Evolutionary conservation across 2,888 invertebrate genomes (phyloP).

Genomic region (Cecidostiba fungosa): DNA sequence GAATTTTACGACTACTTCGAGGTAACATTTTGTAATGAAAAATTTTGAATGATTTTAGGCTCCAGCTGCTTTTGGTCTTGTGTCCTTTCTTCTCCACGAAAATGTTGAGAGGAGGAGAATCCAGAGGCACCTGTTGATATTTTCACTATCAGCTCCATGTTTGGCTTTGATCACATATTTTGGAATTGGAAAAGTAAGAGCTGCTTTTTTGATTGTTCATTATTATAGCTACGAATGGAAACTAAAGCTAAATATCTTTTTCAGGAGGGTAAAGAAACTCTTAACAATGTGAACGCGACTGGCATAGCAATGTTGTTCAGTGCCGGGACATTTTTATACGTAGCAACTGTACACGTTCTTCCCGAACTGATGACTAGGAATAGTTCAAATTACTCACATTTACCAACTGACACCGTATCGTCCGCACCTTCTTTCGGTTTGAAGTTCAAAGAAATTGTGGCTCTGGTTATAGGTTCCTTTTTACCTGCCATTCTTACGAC

Average conservation of each 20-base stretch:
- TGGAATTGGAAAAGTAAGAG: slow-evolving; percentile 88
- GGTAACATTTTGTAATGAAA: neutral
- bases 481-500: slow-evolving; percentile 94
- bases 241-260: neutral
- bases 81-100: slow-evolving; percentile 97
- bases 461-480: slow-evolving; percentile 92
- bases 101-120: slow-evolving; percentile 95
- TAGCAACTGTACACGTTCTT: slow-evolving; percentile 98
- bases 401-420: slow-evolving; percentile 77
- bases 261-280: slow-evolving; percentile 94
- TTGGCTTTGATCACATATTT: slow-evolving; percentile 95
- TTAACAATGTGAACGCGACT: slow-evolving; percentile 95
- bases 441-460: slow-evolving; percentile 89
- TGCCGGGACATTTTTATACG: slow-evolving; percentile 99
- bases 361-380: slow-evolving; percentile 91
- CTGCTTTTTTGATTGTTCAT: neutral
- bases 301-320: slow-evolving; percentile 99
- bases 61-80: slow-evolving; percentile 98
- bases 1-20: too few relatives aligned
- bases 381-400: slow-evolving; percentile 79
- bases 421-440: slow-evolving; percentile 82
- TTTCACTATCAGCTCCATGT: slow-evolving; percentile 95
- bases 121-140: slow-evolving; percentile 93
- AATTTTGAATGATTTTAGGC: slow-evolving; percentile 82
- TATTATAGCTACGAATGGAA: neutral